Conservation (phyloP, 2,797 vertebrate species). For the Sphenopsis melanotis region DNA sequence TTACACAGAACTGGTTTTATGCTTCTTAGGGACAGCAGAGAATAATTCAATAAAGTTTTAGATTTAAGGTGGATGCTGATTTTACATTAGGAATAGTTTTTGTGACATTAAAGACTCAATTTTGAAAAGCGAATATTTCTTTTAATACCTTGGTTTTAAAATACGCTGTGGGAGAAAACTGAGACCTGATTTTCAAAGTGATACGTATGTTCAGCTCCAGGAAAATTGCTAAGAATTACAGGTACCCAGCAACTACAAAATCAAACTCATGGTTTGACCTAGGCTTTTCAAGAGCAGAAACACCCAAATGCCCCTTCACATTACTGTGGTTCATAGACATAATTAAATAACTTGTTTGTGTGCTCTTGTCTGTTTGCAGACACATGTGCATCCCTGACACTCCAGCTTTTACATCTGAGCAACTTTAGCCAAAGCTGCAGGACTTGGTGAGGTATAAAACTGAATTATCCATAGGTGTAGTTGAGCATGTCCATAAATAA, state of each 20-base stretch:
- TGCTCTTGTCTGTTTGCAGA: not conserved
- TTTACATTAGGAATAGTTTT: not conserved
- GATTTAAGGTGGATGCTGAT: not conserved
- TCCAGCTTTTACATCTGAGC: not conserved
- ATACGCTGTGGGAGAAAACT: not conserved
- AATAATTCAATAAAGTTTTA: not conserved
- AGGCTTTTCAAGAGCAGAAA: not conserved
- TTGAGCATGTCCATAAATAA: not conserved
- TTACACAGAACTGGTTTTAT: not conserved
- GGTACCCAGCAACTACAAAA: not conserved
- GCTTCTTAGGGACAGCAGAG: not conserved
- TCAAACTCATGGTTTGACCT: not conserved
- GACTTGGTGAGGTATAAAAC: constrained; percentile 13
- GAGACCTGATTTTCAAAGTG: not conserved
- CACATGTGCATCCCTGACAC: not conserved
- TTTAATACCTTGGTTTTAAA: not conserved
- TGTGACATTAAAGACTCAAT: not conserved
- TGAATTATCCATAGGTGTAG: not conserved
- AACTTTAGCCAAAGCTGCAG: not conserved
- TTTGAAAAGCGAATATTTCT: not conserved
- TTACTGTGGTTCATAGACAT: not conserved
- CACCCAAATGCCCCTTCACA: not conserved
- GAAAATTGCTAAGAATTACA: not conserved
- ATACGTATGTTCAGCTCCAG: not conserved
- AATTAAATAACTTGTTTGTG: not conserved